phyloP scores from a whole-genome alignment of 2,797 vertebrate species.

The Cercopithecus mitis region DNA sequence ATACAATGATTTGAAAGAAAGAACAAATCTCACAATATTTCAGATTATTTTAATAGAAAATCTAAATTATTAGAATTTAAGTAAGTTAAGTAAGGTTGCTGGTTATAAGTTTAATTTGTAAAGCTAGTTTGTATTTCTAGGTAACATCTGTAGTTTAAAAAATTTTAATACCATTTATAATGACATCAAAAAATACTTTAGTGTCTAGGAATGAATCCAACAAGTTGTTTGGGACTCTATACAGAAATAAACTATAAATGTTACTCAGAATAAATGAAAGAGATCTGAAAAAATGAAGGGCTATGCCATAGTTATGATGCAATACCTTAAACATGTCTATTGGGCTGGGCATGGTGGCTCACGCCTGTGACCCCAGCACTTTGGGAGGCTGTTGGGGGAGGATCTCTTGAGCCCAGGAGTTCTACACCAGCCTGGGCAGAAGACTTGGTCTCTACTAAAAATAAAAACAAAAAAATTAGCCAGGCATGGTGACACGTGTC shows the following conservation, averaged over 20 bases:
- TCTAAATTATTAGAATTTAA: constrained; percentile 20
- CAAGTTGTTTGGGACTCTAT: not conserved
- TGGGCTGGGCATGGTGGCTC: too few species aligned
- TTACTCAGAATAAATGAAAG: not conserved
- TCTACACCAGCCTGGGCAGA: too few species aligned
- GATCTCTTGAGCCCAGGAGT: too few species aligned
- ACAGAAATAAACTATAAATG: not conserved
- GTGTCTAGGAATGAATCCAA: not conserved
- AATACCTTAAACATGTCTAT: not conserved
- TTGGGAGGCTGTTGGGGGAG: too few species aligned
- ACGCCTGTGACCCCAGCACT: too few species aligned
- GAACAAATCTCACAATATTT: not conserved
- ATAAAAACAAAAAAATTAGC: too few species aligned
- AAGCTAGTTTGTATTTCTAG: not conserved
- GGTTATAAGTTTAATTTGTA: not conserved
- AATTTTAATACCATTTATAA: not conserved
- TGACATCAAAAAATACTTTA: not conserved
- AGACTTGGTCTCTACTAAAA: too few species aligned
- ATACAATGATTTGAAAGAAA: not conserved
- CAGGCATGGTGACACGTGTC: too few species aligned
- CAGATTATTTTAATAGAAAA: not conserved
- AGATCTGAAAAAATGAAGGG: not conserved
- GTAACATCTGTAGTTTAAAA: not conserved
- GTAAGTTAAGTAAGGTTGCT: not conserved
- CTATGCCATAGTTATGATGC: not conserved